These are phyloP conservation scores for Thripadectes ignobilis DNA, from an alignment of 2,797 vertebrate genomes.

Conservation along the genomic window DNA sequence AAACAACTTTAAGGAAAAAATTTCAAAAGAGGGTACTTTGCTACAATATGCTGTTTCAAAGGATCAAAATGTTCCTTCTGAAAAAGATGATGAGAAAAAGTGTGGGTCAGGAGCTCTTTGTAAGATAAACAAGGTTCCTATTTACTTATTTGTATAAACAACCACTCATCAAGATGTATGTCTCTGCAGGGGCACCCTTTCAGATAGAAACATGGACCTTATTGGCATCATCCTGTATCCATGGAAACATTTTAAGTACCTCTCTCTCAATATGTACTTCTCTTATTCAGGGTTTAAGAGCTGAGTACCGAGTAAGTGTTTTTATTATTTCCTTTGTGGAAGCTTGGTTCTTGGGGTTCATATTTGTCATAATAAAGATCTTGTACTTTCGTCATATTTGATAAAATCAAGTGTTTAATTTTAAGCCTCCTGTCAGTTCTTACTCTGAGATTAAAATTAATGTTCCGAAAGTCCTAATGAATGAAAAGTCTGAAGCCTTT, in stretches of 20 bases:
- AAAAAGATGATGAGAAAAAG: constrained; percentile 56
- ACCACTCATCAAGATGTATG: constrained; percentile 73
- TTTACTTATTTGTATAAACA: constrained; percentile 82
- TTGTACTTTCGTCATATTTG: constrained; percentile 69
- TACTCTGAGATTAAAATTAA: constrained; percentile 63
- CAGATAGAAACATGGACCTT: constrained; percentile 79
- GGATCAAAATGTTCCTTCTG: not conserved
- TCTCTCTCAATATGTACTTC: constrained; percentile 80
- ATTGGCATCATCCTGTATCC: constrained; percentile 87
- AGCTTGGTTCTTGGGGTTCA: constrained; percentile 70
- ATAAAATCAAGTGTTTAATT: constrained; percentile 66
- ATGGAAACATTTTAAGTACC: constrained; percentile 90
- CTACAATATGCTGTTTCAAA: constrained; percentile 44
- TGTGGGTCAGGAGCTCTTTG: constrained; percentile 75
- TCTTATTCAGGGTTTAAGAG: constrained; percentile 78
- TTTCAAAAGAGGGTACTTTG: constrained; percentile 6
- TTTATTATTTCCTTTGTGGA: constrained; percentile 79
- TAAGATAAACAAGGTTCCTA: constrained; percentile 81
- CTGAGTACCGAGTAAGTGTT: constrained; percentile 80
- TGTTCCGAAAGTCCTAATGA: constrained; percentile 47
- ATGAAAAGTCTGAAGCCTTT: constrained; percentile 55
- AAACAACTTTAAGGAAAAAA: constrained; percentile 42
- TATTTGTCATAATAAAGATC: constrained; percentile 70
- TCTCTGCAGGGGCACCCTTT: constrained; percentile 83
- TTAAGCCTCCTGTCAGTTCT: constrained; percentile 40